Evolutionary conservation across 2,888 invertebrate genomes (phyloP), one percentile per base, ranked within the genome.

Genomic region (Gymnoscelis rufifasciata): DNA sequence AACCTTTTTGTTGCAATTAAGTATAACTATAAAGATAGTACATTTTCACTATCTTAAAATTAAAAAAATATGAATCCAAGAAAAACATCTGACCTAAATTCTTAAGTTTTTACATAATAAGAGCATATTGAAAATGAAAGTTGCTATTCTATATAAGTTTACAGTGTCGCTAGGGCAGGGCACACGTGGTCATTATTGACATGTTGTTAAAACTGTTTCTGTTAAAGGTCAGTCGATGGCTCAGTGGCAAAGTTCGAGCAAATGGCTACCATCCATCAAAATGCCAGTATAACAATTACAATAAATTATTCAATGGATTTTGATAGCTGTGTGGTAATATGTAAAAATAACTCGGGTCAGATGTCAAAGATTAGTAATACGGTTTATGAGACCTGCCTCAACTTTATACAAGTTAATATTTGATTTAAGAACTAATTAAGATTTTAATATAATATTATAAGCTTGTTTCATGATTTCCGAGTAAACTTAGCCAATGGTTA

Each of bases 111-210:
- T 19, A 19, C 2, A 19, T 19, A 19, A 19, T 19, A 19, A 19
- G 5, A 19, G 19, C 19, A n/a, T n/a, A n/a, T n/a, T n/a, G n/a
- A n/a, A n/a, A 19, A 19, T 19, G 5, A n/a, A 13, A 39, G 26
- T 31, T 38, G 29, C 1, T n/a, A 26, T 50, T 44, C 41, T 52
- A 43, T 8, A 30, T 43, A 11, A 24, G 7, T 41, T 47, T 47
- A 48, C 55, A 47, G 44, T 52, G 47, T 8, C 19, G 10, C 13
- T 27, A 29, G 42, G 38, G 42, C 30, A 50, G 35, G 43, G 56
- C 49, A 60, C 62, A 59, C 60, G 58, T 59, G 61, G 56, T 61
- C 47, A 66, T 66, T 69, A 66, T 70, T 66, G 62, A 67, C 58
- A 56, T 55, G 51, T 52, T 54, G 46, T 44, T 52, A 47, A 51